Conservation (phyloP, 2,888 invertebrate genomes). For the Rosalia funebris region DNA sequence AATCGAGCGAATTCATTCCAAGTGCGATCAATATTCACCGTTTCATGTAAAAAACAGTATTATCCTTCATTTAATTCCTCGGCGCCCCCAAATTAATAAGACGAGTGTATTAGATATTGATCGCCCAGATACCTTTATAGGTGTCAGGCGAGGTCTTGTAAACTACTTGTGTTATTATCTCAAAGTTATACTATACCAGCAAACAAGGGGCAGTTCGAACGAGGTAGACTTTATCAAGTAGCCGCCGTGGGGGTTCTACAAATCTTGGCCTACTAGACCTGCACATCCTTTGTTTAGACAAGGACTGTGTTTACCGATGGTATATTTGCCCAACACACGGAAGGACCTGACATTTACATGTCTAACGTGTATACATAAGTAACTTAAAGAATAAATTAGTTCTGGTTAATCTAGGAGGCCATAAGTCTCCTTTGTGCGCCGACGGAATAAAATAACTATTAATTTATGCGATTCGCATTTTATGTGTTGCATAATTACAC, state of each 20-base stretch:
- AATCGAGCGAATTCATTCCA: too few relatives aligned
- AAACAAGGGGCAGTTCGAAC: conserved; percentile 20
- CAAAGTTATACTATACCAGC: background rate
- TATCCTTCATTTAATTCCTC: too few relatives aligned
- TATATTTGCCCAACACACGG: conserved; percentile 59
- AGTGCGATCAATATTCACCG: too few relatives aligned
- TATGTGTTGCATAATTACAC: conserved; percentile 53
- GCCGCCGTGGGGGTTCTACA: conserved; percentile 45
- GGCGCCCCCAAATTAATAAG: too few relatives aligned
- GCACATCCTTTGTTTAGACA: conserved; percentile 58
- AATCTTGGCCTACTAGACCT: conserved; percentile 50
- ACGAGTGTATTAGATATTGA: too few relatives aligned
- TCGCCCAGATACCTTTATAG: too few relatives aligned
- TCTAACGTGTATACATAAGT: conserved; percentile 47
- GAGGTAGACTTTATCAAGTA: conserved; percentile 30
- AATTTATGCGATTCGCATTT: conserved; percentile 55
- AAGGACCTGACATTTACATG: conserved; percentile 51
- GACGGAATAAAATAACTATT: conserved; percentile 55
- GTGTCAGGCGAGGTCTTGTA: too few relatives aligned
- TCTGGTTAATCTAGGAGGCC: conserved; percentile 48
- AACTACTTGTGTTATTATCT: background rate
- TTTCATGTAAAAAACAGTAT: too few relatives aligned
- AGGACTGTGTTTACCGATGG: conserved; percentile 56
- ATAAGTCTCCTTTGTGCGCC: conserved; percentile 49
- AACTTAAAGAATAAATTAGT: conserved; percentile 56